A percentile compares a stretch with the other conserved stretches of the same genome.
Evolutionary conservation across 1,140 invertebrate genomes (phyloP).

Genomic region (Mamestra configurata): DNA sequence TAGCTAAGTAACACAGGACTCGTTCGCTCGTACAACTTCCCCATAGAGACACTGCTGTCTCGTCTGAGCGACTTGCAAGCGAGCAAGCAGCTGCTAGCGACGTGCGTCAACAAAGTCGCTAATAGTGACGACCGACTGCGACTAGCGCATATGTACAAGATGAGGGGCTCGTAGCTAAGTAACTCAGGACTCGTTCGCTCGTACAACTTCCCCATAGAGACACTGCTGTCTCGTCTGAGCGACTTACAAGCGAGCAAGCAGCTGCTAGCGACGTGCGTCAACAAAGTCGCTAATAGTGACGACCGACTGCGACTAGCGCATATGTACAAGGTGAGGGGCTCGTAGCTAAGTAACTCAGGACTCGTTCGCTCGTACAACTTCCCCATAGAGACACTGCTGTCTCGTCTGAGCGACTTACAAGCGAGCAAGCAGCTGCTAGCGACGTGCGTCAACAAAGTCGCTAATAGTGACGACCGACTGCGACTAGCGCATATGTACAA

Average conservation of each 20-base stretch:
- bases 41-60: constrained; percentile 74
- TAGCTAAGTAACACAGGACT: constrained; percentile 69
- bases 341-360: constrained; percentile 64
- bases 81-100: constrained; percentile 69
- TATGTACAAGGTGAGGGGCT: constrained; percentile 78
- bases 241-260: constrained; percentile 72
- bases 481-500: constrained; percentile 61
- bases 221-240: constrained; percentile 71
- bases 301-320: constrained; percentile 78
- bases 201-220: constrained; percentile 80
- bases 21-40: constrained; percentile 83
- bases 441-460: constrained; percentile 73
- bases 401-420: constrained; percentile 71
- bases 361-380: constrained; percentile 84
- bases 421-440: constrained; percentile 73
- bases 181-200: constrained; percentile 82
- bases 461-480: constrained; percentile 75
- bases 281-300: constrained; percentile 71
- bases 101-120: constrained; percentile 74
- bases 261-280: constrained; percentile 75
- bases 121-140: constrained; percentile 75
- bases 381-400: constrained; percentile 75
- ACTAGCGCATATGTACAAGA: constrained; percentile 58
- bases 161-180: not conserved
- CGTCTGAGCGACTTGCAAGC: constrained; percentile 75